A percentile compares a stretch with the other conserved stretches of the same genome.
These are phyloP conservation scores for Hydriomena furcata DNA, from an alignment of 2,888 invertebrate species.

Conservation along the genomic window DNA sequence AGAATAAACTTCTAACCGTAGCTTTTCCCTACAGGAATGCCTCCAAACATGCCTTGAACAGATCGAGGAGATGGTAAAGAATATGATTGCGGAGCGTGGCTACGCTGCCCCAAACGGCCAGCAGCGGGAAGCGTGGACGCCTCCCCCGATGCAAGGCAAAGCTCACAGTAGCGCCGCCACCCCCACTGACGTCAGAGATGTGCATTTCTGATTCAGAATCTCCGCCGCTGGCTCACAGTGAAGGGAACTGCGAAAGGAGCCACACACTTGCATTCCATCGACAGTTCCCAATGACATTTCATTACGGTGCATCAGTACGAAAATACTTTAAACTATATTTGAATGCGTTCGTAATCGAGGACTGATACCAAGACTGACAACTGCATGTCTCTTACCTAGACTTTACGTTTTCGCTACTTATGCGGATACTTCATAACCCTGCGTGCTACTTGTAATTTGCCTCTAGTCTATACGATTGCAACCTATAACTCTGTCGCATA, in stretches of 20 bases:
- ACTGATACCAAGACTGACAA: slow-evolving; percentile 82
- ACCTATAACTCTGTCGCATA: slow-evolving; percentile 47
- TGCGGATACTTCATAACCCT: slow-evolving; percentile 58
- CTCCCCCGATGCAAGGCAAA: slow-evolving; percentile 78
- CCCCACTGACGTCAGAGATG: slow-evolving; percentile 93
- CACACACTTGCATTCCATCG: slow-evolving; percentile 21
- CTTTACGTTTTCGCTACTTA: slow-evolving; percentile 65
- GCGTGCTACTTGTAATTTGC: slow-evolving; percentile 66
- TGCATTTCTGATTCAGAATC: slow-evolving; percentile 85
- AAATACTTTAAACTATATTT: slow-evolving; percentile 76
- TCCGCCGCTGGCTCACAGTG: slow-evolving; percentile 22
- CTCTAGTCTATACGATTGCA: slow-evolving; percentile 60
- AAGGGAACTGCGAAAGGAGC: slow-evolving; percentile 13
- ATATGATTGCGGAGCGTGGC: slow-evolving; percentile 74
- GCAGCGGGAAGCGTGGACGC: slow-evolving; percentile 74
- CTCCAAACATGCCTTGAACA: slow-evolving; percentile 90
- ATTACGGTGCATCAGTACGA: slow-evolving; percentile 77
- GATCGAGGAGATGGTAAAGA: slow-evolving; percentile 90
- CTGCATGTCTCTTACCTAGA: slow-evolving; percentile 73
- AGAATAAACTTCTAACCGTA: not conserved
- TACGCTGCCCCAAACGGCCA: slow-evolving; percentile 72
- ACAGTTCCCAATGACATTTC: slow-evolving; percentile 49
- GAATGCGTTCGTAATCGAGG: slow-evolving; percentile 74
- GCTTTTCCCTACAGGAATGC: slow-evolving; percentile 86
- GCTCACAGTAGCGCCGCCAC: slow-evolving; percentile 90